Evolutionary conservation across 1,140 invertebrate genomes (phyloP).

Genomic region (Idris sp.): DNA sequence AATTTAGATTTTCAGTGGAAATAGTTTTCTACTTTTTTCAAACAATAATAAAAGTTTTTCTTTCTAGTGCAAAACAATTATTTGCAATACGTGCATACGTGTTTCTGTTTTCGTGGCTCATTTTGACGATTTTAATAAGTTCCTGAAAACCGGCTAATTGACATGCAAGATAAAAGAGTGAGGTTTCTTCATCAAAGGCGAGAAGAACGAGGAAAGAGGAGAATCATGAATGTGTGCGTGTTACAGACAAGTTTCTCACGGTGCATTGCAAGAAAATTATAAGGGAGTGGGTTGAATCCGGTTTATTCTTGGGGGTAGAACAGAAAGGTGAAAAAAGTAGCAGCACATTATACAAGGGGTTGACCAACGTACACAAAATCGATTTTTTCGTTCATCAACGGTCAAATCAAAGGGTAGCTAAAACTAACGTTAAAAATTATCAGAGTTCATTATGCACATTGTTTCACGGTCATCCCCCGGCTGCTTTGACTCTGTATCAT

Average conservation of each 20-base stretch:
- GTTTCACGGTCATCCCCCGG: slow-evolving; percentile 23
- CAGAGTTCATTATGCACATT: background rate
- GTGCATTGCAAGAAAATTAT: slow-evolving; percentile 77
- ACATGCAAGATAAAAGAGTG: slow-evolving; percentile 58
- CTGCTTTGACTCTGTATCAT: slow-evolving; percentile 29
- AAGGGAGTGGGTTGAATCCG: slow-evolving; percentile 75
- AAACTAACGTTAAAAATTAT: too few species aligned
- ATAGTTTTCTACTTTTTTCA: too few species aligned
- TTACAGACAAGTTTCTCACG: slow-evolving; percentile 76
- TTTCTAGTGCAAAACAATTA: background rate
- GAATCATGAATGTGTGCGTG: slow-evolving; percentile 70
- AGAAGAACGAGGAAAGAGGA: slow-evolving; percentile 60
- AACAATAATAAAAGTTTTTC: too few species aligned
- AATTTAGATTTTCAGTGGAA: too few species aligned
- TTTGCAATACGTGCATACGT: slow-evolving; percentile 22
- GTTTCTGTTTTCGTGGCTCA: slow-evolving; percentile 43
- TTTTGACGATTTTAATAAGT: slow-evolving; percentile 59
- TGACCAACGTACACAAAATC: too few species aligned
- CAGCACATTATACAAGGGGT: too few species aligned
- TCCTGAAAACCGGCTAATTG: slow-evolving; percentile 63
- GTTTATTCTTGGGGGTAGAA: slow-evolving; percentile 65
- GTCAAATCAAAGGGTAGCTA: too few species aligned
- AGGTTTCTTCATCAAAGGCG: slow-evolving; percentile 60
- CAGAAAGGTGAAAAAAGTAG: slow-evolving; percentile 24
- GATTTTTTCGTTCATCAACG: too few species aligned